These are phyloP conservation scores for Phaedon cochleariae DNA, from an alignment of 2,888 invertebrate genomes.

Conservation along the genomic window DNA sequence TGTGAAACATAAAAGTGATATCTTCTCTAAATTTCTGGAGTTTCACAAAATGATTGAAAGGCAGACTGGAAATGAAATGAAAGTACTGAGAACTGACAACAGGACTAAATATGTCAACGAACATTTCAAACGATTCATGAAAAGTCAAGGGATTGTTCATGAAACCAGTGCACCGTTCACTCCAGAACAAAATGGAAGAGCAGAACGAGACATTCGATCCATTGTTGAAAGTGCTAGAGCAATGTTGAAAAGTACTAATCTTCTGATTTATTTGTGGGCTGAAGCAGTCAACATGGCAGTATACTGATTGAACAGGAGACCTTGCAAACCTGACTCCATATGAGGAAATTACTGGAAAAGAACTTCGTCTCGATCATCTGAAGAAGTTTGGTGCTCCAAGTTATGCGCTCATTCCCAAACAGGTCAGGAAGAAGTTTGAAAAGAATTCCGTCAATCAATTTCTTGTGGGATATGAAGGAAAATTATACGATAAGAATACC, in stretches of 20 bases:
- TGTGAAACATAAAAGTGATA: constrained; percentile 29
- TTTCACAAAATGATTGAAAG: constrained; percentile 21
- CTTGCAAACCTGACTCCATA: too few relatives aligned
- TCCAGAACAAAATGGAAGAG: constrained; percentile 50
- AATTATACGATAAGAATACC: constrained; percentile 27
- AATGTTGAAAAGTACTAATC: constrained; percentile 46
- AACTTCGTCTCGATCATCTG: too few relatives aligned
- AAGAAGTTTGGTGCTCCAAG: background rate
- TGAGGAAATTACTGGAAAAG: too few relatives aligned
- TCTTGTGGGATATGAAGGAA: too few relatives aligned
- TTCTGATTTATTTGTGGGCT: constrained; percentile 47
- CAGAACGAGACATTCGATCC: constrained; percentile 52
- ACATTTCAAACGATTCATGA: constrained; percentile 30
- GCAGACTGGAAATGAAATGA: background rate
- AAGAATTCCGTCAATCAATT: background rate
- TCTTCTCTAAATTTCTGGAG: background rate
- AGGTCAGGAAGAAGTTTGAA: background rate
- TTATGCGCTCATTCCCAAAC: background rate
- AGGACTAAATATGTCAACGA: constrained; percentile 40
- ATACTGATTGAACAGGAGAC: constrained; percentile 50
- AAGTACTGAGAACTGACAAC: constrained; percentile 22
- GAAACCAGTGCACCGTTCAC: constrained; percentile 35
- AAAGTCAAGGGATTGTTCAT: too few relatives aligned
- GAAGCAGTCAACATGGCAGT: too few relatives aligned
- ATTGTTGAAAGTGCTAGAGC: constrained; percentile 51